Conservation (phyloP, 2,797 vertebrate species). For the Poecilia wingei region DNA sequence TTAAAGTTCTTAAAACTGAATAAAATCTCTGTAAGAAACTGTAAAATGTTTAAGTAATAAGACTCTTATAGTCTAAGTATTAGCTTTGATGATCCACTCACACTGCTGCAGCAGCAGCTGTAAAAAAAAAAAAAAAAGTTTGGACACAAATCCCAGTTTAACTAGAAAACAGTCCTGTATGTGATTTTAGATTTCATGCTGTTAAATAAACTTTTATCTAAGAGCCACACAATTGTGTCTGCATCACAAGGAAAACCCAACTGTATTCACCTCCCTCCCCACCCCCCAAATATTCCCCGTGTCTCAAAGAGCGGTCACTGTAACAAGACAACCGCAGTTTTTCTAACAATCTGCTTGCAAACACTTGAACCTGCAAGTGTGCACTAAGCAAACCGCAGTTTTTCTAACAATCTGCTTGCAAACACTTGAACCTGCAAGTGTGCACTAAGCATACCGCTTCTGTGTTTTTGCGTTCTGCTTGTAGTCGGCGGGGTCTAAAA, state of each 20-base stretch:
- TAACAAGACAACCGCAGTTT: conserved; percentile 19
- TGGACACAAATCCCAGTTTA: conserved; percentile 18
- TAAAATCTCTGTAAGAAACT: conserved; percentile 55
- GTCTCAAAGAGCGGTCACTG: background rate
- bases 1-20: conserved; percentile 58
- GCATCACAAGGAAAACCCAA: conserved; percentile 17
- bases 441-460: conserved; percentile 57
- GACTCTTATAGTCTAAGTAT: conserved; percentile 46
- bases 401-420: conserved; percentile 24
- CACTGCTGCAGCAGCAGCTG: conserved; percentile 27
- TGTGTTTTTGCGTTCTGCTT: conserved; percentile 44
- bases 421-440: conserved; percentile 79
- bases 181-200: conserved; percentile 9
- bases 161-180: conserved; percentile 18
- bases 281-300: conserved; percentile 16
- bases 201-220: conserved; percentile 37
- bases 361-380: conserved; percentile 79
- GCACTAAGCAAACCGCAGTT: conserved; percentile 52
- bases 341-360: conserved; percentile 27
- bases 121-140: conserved; percentile 14
- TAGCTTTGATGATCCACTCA: conserved; percentile 45
- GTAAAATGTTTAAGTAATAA: conserved; percentile 50
- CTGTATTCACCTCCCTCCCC: no score
- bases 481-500: conserved; percentile 45
- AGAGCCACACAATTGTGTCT: conserved; percentile 27